Evolutionary conservation across 2,888 invertebrate species (phyloP).

Genomic region (Epinotia bilunana): DNA sequence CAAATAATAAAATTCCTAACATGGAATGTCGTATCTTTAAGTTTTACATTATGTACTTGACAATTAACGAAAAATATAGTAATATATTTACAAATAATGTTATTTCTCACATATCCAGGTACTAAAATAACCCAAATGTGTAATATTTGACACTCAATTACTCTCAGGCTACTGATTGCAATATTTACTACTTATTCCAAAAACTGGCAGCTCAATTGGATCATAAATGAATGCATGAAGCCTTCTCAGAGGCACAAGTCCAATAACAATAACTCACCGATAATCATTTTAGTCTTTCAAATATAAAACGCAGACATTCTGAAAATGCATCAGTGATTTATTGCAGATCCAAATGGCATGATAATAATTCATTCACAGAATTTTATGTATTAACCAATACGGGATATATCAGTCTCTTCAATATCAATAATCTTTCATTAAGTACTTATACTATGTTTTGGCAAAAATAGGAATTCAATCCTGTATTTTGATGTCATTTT

Average conservation of each 20-base stretch:
- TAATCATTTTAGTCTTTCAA: constrained; percentile 3
- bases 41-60: constrained; percentile 24
- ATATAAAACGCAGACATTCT: constrained; percentile 36
- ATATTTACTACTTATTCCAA: not conserved
- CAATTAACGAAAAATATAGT: constrained; percentile 50
- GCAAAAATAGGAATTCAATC: constrained; percentile 73
- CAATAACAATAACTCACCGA: not conserved
- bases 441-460: constrained; percentile 81
- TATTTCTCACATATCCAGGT: constrained; percentile 29
- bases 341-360: constrained; percentile 36
- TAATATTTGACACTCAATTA: constrained; percentile 18
- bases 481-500: constrained; percentile 75
- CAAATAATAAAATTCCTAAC: constrained; percentile 45
- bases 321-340: constrained; percentile 40
- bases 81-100: constrained; percentile 59
- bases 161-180: constrained; percentile 6
- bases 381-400: constrained; percentile 54
- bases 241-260: constrained; percentile 3
- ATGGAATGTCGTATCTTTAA: constrained; percentile 69
- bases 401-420: constrained; percentile 77
- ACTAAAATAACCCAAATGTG: constrained; percentile 21
- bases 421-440: constrained; percentile 70
- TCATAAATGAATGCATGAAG: constrained; percentile 4
- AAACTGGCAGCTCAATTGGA: not conserved
- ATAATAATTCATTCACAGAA: constrained; percentile 37